Percentiles rank a stretch among this genome's conserved stretches.
Conservation (phyloP, 2,113 vertebrate species). For the Aepyceros melampus region DNA sequence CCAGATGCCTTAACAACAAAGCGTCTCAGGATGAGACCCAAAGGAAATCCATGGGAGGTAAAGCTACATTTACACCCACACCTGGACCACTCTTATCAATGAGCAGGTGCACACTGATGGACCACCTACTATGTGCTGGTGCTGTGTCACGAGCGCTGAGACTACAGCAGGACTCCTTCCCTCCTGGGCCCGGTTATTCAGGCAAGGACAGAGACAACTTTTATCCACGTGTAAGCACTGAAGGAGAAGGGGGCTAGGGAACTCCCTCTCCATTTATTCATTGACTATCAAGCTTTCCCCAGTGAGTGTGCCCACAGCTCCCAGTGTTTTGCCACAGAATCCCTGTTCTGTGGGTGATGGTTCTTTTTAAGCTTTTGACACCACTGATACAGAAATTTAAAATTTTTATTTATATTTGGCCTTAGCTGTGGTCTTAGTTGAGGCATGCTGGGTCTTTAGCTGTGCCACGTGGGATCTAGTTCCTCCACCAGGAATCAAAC, state of each 20-base stretch:
- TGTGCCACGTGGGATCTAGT: background rate
- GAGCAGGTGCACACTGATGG: fast-evolving
- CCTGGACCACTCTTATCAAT: background rate
- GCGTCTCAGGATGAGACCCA: background rate
- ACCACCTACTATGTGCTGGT: background rate
- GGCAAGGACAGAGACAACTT: background rate
- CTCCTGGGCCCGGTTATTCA: background rate
- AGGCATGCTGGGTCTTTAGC: background rate
- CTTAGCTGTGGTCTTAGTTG: background rate
- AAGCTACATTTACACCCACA: background rate
- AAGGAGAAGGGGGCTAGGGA: background rate
- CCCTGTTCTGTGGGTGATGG: background rate
- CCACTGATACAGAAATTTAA: background rate
- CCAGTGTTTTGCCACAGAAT: background rate
- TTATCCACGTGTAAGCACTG: background rate
- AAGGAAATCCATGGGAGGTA: background rate
- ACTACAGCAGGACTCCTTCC: background rate
- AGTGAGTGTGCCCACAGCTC: background rate
- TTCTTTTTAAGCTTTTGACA: background rate
- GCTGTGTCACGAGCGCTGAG: background rate
- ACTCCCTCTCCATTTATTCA: too few relatives aligned
- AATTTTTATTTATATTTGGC: background rate
- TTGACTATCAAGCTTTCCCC: background rate
- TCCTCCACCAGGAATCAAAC: background rate
- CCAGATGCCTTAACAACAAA: background rate